Conservation (phyloP, 2,113 vertebrate genomes). For the Megaceryle maxima region DNA sequence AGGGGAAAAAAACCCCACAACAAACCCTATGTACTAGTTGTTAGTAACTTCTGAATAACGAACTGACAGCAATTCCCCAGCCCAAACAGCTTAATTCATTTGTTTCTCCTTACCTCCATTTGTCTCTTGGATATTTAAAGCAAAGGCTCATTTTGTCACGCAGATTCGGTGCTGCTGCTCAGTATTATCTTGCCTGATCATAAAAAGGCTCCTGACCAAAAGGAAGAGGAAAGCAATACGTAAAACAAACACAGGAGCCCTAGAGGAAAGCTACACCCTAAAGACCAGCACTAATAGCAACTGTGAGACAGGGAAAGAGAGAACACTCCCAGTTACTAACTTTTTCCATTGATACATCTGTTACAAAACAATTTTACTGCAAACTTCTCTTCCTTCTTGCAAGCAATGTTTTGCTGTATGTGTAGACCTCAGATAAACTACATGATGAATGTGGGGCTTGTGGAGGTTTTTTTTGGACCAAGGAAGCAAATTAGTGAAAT, state of each 20-base stretch:
- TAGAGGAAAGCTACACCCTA: slow-evolving; percentile 70
- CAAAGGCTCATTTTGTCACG: slow-evolving; percentile 55
- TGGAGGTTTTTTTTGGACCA: not conserved
- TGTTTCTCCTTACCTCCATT: slow-evolving; percentile 62
- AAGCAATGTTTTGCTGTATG: not conserved
- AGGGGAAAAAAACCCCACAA: not conserved
- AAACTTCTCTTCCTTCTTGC: not conserved
- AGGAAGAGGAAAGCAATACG: slow-evolving; percentile 62
- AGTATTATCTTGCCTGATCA: slow-evolving; percentile 8
- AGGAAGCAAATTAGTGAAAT: not conserved
- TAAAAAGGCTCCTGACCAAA: slow-evolving; percentile 43
- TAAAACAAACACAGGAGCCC: slow-evolving; percentile 68
- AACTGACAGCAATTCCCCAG: not conserved
- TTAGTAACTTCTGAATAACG: not conserved
- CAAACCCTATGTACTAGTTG: not conserved
- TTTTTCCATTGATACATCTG: slow-evolving; percentile 65
- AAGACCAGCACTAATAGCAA: slow-evolving; percentile 60
- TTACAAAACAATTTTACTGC: slow-evolving; percentile 38
- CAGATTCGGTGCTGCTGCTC: slow-evolving; percentile 4
- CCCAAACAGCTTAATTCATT: not conserved
- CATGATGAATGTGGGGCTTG: not conserved
- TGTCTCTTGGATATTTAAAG: slow-evolving; percentile 47
- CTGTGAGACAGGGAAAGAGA: not conserved
- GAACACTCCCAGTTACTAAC: slow-evolving; percentile 71
- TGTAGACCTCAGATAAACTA: slow-evolving; percentile 13